Conservation (phyloP, 2,888 invertebrate species). For the Nasonia oneida region DNA sequence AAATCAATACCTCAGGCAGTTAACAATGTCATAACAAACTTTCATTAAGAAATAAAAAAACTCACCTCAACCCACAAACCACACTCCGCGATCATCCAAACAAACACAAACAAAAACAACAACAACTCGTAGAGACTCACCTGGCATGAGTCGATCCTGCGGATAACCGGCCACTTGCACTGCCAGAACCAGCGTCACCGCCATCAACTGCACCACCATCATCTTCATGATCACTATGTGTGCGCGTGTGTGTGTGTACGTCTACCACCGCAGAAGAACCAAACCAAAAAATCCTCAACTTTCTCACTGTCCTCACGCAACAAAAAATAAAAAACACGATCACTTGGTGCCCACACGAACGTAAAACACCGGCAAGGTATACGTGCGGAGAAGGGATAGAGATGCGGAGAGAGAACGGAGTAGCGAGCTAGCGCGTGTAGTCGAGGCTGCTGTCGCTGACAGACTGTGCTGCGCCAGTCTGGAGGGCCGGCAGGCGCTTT, state of each 20-base stretch:
- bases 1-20: background rate
- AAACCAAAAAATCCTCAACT: background rate
- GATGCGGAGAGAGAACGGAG: background rate
- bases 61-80: background rate
- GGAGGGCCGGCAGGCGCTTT: constrained; percentile 77
- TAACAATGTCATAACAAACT: too few relatives aligned
- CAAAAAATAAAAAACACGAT: background rate
- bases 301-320: constrained; percentile 3
- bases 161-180: constrained; percentile 74
- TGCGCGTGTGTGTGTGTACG: constrained; percentile 59
- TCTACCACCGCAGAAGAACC: background rate
- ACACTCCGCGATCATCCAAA: background rate
- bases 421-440: constrained; percentile 48
- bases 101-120: background rate
- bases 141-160: constrained; percentile 70
- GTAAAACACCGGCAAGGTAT: background rate
- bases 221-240: constrained; percentile 68
- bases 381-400: background rate
- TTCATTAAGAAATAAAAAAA: constrained; percentile 2
- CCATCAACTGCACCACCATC: constrained; percentile 64
- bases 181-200: constrained; percentile 68
- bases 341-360: background rate
- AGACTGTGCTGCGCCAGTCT: constrained; percentile 76
- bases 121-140: constrained; percentile 48
- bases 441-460: constrained; percentile 74